These are phyloP conservation scores for Cylindroiulus punctatus DNA, from an alignment of 2,888 invertebrate species.

Conservation along the genomic window DNA sequence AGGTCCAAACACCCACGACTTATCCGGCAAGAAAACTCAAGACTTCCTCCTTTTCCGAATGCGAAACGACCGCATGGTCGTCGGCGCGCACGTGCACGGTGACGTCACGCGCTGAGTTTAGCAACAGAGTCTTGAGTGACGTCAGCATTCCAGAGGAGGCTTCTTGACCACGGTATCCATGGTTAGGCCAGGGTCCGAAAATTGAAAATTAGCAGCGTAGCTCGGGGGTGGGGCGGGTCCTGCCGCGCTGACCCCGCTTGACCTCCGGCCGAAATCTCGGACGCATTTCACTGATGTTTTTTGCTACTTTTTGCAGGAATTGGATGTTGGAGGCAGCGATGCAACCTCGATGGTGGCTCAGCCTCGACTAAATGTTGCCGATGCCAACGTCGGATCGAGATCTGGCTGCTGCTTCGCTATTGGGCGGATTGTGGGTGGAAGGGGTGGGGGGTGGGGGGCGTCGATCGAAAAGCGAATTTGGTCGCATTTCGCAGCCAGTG, in stretches of 20 bases:
- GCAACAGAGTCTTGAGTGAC: neutral
- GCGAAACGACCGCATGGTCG: neutral
- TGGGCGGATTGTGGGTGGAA: neutral
- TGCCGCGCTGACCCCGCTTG: neutral
- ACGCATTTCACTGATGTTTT: no score
- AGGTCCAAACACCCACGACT: no score
- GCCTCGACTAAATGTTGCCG: neutral
- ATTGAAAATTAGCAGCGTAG: neutral
- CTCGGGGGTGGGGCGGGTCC: neutral
- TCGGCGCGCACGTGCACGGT: neutral
- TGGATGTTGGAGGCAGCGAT: neutral
- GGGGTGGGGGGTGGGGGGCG: neutral
- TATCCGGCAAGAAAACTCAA: neutral
- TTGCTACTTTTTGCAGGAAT: neutral
- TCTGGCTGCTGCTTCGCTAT: neutral
- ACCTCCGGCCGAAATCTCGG: neutral
- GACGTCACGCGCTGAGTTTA: neutral
- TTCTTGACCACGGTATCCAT: neutral
- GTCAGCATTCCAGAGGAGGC: no score
- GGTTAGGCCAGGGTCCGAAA: neutral
- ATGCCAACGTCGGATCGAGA: neutral
- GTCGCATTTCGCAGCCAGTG: neutral
- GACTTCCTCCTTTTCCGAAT: constrained; percentile 15
- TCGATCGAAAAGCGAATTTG: constrained; percentile 29
- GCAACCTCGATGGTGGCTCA: neutral